Conservation (phyloP, 2,888 invertebrate genomes). For the Listrodromus nycthemerus region DNA sequence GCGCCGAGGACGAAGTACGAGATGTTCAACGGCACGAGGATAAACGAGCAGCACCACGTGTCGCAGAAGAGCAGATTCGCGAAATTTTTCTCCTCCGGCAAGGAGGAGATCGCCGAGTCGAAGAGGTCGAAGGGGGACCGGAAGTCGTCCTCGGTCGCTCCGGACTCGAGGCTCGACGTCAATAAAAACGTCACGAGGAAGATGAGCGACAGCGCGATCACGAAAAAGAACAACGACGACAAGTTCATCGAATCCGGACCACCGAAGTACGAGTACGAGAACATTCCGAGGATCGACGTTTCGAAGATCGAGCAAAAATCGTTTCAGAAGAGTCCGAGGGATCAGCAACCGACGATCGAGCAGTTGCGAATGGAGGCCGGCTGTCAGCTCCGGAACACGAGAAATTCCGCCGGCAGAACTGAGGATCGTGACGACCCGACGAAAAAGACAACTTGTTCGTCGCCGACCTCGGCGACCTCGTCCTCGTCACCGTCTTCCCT, state of each 20-base stretch:
- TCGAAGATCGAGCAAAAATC: slow-evolving; percentile 77
- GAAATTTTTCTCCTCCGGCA: slow-evolving; percentile 77
- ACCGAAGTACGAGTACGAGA: slow-evolving; percentile 82
- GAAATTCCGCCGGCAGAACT: slow-evolving; percentile 67
- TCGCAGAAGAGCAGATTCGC: slow-evolving; percentile 77
- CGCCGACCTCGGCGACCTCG: slow-evolving; percentile 49
- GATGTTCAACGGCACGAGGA: slow-evolving; percentile 62
- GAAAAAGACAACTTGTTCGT: slow-evolving; percentile 58
- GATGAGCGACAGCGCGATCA: slow-evolving; percentile 64
- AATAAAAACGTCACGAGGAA: slow-evolving; percentile 80
- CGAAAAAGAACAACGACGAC: slow-evolving; percentile 53
- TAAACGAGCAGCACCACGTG: slow-evolving; percentile 64
- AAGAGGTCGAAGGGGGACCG: slow-evolving; percentile 77
- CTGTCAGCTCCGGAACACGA: slow-evolving; percentile 76
- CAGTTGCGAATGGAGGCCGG: slow-evolving; percentile 81
- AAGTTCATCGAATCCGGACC: slow-evolving; percentile 67
- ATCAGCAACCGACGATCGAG: slow-evolving; percentile 80
- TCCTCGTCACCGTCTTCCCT: slow-evolving; percentile 54
- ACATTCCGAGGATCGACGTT: slow-evolving; percentile 82
- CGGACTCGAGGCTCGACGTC: slow-evolving; percentile 77
- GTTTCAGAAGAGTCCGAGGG: slow-evolving; percentile 15
- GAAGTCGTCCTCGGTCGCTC: slow-evolving; percentile 77
- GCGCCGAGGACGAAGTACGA: slow-evolving; percentile 70
- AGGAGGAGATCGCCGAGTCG: slow-evolving; percentile 67
- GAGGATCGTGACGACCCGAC: slow-evolving; percentile 67